Conservation (phyloP, 2,113 vertebrate genomes). For the Poecile atricapillus region DNA sequence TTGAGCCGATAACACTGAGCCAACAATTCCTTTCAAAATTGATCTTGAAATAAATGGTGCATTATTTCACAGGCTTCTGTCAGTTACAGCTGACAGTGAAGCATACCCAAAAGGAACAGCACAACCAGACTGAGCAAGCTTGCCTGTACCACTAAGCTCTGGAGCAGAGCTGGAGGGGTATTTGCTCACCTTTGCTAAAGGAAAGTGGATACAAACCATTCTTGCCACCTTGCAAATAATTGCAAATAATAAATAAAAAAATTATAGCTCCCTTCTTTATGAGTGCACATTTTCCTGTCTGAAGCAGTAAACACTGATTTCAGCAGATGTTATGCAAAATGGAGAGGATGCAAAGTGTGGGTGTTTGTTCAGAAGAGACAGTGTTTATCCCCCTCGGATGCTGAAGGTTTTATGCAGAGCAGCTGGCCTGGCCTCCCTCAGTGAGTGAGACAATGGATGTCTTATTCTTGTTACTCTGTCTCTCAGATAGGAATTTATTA, state of each 20-base stretch:
- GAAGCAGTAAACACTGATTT: neutral
- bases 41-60: neutral
- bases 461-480: neutral
- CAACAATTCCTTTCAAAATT: slow-evolving; percentile 3
- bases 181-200: neutral
- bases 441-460: neutral
- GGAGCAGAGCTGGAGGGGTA: neutral
- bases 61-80: neutral
- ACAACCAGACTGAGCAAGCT: neutral
- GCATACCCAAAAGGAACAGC: neutral
- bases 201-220: neutral
- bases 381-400: neutral
- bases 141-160: neutral
- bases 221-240: neutral
- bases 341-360: neutral
- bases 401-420: neutral
- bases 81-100: neutral
- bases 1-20: neutral
- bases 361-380: neutral
- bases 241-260: no score
- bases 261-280: neutral
- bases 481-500: neutral
- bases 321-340: neutral
- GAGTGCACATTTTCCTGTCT: neutral
- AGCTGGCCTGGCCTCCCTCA: neutral